phyloP scores from a whole-genome alignment of 2,888 invertebrate genomes.

The Loripinus fragilis region DNA sequence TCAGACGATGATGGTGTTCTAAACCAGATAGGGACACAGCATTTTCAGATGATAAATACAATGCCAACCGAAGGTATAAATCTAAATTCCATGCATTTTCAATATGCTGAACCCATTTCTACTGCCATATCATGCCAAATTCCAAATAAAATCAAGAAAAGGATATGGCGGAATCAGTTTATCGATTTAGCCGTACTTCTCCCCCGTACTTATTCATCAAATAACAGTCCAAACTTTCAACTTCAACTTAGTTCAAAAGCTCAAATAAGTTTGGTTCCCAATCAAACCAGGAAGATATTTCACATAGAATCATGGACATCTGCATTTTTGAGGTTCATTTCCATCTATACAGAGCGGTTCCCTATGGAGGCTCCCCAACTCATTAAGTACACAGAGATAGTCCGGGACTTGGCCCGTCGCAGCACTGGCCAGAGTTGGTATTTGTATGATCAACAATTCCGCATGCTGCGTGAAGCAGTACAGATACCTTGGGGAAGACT shows the following conservation, averaged over 20 bases:
- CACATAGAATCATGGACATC: constrained; percentile 28
- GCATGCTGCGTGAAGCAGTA: constrained; percentile 25
- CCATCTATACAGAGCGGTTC: constrained; percentile 25
- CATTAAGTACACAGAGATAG: constrained; percentile 43
- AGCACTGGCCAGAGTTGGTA: constrained; percentile 19
- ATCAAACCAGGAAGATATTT: background rate
- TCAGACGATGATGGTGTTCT: no score
- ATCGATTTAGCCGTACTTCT: no score
- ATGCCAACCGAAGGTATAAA: constrained; percentile 4
- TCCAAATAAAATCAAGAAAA: no score
- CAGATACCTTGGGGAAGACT: constrained; percentile 34
- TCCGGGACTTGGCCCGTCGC: constrained; percentile 31
- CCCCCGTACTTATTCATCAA: background rate
- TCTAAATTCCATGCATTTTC: no score
- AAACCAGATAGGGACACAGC: background rate
- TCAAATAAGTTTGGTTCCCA: constrained; percentile 10
- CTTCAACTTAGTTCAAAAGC: background rate
- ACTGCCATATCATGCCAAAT: background rate
- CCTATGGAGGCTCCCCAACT: constrained; percentile 33
- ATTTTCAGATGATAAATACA: background rate
- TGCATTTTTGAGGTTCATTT: constrained; percentile 31
- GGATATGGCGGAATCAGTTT: no score
- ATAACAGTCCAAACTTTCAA: no score
- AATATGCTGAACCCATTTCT: background rate
- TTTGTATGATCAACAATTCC: constrained; percentile 36